phyloP scores from a whole-genome alignment of 2,888 invertebrate species.

The Stenodera caucasica region DNA sequence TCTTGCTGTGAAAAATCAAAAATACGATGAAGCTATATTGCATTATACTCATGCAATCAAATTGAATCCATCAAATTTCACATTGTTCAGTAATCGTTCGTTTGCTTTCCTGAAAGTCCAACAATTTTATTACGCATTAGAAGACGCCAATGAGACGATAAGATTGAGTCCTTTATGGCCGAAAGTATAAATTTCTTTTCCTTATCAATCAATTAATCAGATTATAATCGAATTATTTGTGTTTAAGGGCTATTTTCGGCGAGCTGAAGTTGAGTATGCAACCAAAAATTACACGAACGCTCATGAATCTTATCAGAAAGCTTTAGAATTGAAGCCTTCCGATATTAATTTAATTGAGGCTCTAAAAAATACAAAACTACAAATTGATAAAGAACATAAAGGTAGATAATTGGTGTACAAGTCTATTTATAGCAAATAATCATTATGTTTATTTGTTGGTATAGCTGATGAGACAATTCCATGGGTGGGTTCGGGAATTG shows the following conservation, averaged over 20 bases:
- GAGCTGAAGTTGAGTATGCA: slow-evolving; percentile 72
- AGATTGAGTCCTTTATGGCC: slow-evolving; percentile 76
- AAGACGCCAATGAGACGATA: slow-evolving; percentile 78
- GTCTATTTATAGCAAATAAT: slow-evolving; percentile 12
- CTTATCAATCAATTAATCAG: background rate
- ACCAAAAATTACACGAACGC: slow-evolving; percentile 70
- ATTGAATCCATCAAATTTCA: slow-evolving; percentile 69
- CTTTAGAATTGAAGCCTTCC: slow-evolving; percentile 67
- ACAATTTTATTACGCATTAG: slow-evolving; percentile 74
- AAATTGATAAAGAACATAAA: slow-evolving; percentile 63
- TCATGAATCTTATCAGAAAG: slow-evolving; percentile 68
- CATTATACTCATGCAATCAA: slow-evolving; percentile 81
- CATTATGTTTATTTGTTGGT: slow-evolving; percentile 14
- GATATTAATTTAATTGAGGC: slow-evolving; percentile 67
- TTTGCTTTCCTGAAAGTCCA: slow-evolving; percentile 76
- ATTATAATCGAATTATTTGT: background rate
- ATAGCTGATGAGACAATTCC: slow-evolving; percentile 71
- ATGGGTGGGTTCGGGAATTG: slow-evolving; percentile 75
- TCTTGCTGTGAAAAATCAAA: slow-evolving; percentile 70
- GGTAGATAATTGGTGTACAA: slow-evolving; percentile 52
- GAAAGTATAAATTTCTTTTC: slow-evolving; percentile 60
- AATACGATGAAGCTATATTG: slow-evolving; percentile 74
- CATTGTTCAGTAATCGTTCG: slow-evolving; percentile 78
- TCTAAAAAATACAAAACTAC: slow-evolving; percentile 62
- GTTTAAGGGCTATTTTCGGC: slow-evolving; percentile 69